Conservation (phyloP, 2,888 invertebrate genomes). For the Microplitis deprimator region DNA sequence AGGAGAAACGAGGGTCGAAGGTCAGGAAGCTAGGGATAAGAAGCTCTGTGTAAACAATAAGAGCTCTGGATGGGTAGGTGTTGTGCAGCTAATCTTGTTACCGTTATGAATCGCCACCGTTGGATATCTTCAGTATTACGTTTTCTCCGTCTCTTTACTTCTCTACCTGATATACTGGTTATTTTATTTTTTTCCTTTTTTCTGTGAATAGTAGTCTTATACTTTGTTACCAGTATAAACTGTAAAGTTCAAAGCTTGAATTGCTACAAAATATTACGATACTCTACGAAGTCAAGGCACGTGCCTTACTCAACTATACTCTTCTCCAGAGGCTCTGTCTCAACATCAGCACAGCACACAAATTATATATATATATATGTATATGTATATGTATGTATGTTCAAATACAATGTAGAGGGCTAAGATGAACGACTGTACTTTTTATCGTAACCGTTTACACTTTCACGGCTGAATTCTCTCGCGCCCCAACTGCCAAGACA, state of each 20-base stretch:
- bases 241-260: neutral
- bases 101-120: conserved; percentile 62
- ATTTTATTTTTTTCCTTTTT: neutral
- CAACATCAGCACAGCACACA: neutral
- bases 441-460: conserved; percentile 37
- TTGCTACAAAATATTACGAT: conserved; percentile 33
- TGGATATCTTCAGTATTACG: conserved; percentile 40
- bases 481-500: conserved; percentile 8
- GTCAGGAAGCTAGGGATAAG: conserved; percentile 45
- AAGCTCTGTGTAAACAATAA: conserved; percentile 64
- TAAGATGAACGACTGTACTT: conserved; percentile 37
- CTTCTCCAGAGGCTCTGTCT: neutral
- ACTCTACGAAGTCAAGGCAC: conserved; percentile 33
- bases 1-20: conserved; percentile 35
- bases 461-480: conserved; percentile 36
- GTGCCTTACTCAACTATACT: conserved; percentile 12
- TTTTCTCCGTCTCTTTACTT: conserved; percentile 13
- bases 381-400: neutral
- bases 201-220: neutral
- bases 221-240: neutral
- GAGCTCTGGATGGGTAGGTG: conserved; percentile 50
- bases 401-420: conserved; percentile 2
- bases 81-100: conserved; percentile 62
- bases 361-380: neutral
- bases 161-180: conserved; percentile 13